These are phyloP conservation scores for Mystacornis crossleyi DNA, from an alignment of 2,113 vertebrate genomes.

Conservation along the genomic window DNA sequence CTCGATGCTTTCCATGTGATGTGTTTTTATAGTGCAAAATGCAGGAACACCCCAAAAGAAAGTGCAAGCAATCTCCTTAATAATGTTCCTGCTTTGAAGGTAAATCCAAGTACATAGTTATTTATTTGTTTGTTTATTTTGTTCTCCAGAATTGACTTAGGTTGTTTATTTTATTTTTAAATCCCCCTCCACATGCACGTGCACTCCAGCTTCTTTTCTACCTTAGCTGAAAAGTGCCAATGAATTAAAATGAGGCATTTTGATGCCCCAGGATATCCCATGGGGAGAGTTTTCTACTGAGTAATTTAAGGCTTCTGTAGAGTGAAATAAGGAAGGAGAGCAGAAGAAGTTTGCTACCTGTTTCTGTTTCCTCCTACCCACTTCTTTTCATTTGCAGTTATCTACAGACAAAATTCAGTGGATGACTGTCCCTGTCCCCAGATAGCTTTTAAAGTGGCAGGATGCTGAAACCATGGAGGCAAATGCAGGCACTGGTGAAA, in stretches of 20 bases:
- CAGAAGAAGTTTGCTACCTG: not conserved
- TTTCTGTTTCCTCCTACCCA: not conserved
- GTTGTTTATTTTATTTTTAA: slow-evolving; percentile 4
- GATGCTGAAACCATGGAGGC: not conserved
- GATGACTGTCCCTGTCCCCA: not conserved
- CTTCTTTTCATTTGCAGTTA: not conserved
- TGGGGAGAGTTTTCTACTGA: not conserved
- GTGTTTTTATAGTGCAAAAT: not conserved
- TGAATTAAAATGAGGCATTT: not conserved
- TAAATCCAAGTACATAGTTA: not conserved
- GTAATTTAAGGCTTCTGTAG: not conserved
- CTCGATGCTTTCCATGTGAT: not conserved
- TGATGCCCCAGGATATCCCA: not conserved
- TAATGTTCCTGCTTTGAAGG: not conserved
- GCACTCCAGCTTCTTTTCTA: not conserved
- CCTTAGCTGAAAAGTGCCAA: not conserved
- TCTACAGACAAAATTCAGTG: not conserved
- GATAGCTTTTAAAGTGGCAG: not conserved
- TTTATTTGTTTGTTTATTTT: not conserved
- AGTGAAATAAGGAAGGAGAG: not conserved
- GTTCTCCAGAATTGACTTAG: not conserved
- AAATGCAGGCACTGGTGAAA: not conserved
- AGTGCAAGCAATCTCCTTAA: not conserved
- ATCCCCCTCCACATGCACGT: rapidly evolving
- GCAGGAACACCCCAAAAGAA: not conserved